phyloP scores from a whole-genome alignment of 2,113 vertebrate genomes.

The Chaetorhynchus papuensis region DNA sequence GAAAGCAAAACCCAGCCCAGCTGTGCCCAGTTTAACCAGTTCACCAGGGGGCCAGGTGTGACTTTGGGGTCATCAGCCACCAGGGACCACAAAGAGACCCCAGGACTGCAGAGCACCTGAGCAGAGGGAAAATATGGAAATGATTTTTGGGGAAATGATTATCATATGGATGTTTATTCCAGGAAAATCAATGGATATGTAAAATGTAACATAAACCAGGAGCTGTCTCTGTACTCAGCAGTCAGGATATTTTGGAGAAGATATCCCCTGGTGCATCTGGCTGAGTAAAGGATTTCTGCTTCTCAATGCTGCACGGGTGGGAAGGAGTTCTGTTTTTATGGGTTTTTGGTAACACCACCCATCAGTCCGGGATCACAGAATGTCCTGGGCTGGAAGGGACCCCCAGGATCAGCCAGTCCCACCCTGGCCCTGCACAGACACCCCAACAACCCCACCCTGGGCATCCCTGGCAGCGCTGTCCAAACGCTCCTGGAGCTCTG shows the following conservation, averaged over 20 bases:
- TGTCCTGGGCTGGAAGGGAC: too few species aligned
- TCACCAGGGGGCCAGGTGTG: neutral
- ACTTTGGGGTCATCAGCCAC: neutral
- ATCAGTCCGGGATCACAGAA: neutral
- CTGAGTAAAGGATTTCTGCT: neutral
- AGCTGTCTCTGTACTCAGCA: neutral
- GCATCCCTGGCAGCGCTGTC: neutral
- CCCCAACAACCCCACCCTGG: neutral
- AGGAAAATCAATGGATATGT: neutral
- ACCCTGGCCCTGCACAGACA: rapidly evolving
- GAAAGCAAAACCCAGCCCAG: neutral
- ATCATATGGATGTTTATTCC: neutral
- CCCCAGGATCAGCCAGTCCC: neutral
- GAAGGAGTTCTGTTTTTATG: neutral
- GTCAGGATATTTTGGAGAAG: neutral
- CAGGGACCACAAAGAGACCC: neutral
- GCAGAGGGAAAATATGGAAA: neutral
- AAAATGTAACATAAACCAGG: neutral
- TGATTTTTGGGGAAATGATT: neutral
- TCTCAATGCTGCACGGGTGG: neutral
- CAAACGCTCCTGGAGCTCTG: neutral
- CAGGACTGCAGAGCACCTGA: neutral
- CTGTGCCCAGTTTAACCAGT: neutral
- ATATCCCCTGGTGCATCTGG: neutral
- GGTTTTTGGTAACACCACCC: neutral